Percentiles rank a stretch among this genome's conserved stretches.
phyloP scores from a whole-genome alignment of 2,797 vertebrate species.

The Tachyglossus aculeatus region DNA sequence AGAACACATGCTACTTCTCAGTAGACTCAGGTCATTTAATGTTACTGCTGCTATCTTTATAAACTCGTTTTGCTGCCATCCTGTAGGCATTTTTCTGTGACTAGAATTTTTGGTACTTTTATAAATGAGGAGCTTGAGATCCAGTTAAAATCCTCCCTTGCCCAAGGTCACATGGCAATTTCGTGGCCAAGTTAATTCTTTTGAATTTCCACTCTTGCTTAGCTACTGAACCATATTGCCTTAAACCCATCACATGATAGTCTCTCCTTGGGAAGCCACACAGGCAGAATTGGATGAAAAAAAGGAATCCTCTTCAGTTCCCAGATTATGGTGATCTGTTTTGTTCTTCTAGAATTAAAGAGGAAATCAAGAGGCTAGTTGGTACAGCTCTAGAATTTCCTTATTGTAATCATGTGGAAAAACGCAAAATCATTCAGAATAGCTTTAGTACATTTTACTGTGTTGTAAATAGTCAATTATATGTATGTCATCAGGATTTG shows the following conservation, averaged over 20 bases:
- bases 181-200: constrained; percentile 2
- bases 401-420: neutral
- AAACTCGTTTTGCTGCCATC: constrained; percentile 8
- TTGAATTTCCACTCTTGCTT: neutral
- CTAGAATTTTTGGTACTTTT: constrained; percentile 12
- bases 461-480: neutral
- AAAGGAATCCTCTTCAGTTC: too few species aligned
- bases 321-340: too few species aligned
- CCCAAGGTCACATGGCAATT: neutral
- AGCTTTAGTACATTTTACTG: constrained; percentile 14
- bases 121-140: constrained; percentile 16
- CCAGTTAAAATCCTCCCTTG: constrained; percentile 5
- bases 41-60: neutral
- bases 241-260: too few species aligned
- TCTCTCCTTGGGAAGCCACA: too few species aligned
- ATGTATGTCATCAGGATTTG: constrained; percentile 9
- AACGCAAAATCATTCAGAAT: neutral
- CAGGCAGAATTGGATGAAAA: too few species aligned
- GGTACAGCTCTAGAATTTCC: too few species aligned
- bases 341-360: too few species aligned
- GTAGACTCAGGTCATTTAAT: neutral
- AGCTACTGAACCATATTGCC: neutral
- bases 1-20: neutral
- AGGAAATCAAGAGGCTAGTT: too few species aligned
- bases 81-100: constrained; percentile 12